phyloP scores from a whole-genome alignment of 1,140 invertebrate genomes.

The Pseudobourletiella spinata region DNA sequence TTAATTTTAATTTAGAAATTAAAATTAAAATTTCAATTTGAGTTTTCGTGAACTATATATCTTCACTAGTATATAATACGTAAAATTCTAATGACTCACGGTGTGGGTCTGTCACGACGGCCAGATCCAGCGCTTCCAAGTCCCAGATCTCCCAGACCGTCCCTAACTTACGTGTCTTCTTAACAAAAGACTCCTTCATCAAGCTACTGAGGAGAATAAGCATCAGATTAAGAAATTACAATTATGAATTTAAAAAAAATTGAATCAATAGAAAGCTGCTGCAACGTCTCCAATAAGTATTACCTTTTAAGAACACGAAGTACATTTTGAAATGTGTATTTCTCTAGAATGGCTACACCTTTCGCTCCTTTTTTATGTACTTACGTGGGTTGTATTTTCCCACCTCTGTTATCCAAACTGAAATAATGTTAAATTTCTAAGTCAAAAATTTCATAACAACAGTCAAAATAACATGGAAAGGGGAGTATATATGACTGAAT shows the following conservation, averaged over 20 bases:
- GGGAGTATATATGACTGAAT: too few relatives aligned
- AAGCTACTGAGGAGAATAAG: too few relatives aligned
- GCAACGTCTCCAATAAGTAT: neutral
- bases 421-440: too few relatives aligned
- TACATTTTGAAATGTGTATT: neutral
- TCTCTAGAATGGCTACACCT: neutral
- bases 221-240: neutral
- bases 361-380: neutral
- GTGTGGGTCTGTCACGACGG: neutral
- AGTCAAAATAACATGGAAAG: too few relatives aligned
- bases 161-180: neutral
- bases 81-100: too few relatives aligned
- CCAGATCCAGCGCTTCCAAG: neutral
- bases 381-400: neutral
- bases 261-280: neutral
- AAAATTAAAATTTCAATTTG: too few relatives aligned
- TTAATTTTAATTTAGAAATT: too few relatives aligned
- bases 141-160: neutral
- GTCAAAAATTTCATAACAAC: too few relatives aligned
- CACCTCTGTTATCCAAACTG: neutral
- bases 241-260: neutral
- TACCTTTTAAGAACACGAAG: neutral
- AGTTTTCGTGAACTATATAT: too few relatives aligned
- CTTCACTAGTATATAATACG: too few relatives aligned
- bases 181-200: neutral